Conservation (phyloP, 2,888 invertebrate species). For the Tenthredo scrophulariae region DNA sequence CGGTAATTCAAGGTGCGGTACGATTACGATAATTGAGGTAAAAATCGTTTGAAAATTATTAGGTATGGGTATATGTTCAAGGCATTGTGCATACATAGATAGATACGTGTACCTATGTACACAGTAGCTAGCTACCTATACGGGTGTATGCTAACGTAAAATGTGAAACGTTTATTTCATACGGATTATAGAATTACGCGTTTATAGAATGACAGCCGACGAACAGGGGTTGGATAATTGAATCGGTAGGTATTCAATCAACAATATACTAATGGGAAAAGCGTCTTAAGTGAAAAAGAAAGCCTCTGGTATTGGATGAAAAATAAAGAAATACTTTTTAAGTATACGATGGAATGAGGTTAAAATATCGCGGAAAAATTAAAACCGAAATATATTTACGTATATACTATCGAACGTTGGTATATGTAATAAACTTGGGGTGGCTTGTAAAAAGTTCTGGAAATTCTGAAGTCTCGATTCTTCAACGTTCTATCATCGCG, state of each 20-base stretch:
- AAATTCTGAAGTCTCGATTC: neutral
- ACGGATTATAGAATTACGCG: neutral
- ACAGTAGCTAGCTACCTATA: too few relatives aligned
- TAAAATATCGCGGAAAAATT: neutral
- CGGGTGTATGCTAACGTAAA: neutral
- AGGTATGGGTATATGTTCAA: neutral
- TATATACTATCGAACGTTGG: neutral
- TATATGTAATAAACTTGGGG: neutral
- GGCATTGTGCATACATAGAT: neutral
- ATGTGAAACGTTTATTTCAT: neutral
- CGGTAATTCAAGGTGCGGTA: neutral
- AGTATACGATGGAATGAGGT: too few relatives aligned
- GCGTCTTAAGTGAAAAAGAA: neutral
- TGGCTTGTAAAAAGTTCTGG: neutral
- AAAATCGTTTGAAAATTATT: neutral
- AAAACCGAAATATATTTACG: neutral
- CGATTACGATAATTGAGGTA: neutral
- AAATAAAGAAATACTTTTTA: too few relatives aligned
- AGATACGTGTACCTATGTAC: too few relatives aligned
- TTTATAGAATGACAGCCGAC: neutral
- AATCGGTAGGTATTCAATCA: conserved; percentile 6
- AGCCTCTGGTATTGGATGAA: neutral
- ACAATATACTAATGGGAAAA: neutral
- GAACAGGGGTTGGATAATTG: neutral
- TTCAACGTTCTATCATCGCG: neutral